phyloP scores from a whole-genome alignment of 2,888 invertebrate genomes.

The Stenodema calcarata region DNA sequence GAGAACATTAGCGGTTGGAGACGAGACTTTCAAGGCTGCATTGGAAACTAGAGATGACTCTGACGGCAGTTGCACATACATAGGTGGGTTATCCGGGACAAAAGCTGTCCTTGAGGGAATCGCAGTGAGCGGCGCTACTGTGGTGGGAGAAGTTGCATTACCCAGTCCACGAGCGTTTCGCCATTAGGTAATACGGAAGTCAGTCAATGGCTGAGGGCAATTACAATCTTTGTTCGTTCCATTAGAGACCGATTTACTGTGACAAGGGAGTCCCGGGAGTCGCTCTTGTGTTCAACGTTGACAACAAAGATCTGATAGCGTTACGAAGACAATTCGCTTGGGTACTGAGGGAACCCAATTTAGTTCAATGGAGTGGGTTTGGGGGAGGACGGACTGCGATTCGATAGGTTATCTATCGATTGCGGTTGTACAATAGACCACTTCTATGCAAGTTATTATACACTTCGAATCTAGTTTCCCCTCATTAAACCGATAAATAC shows the following conservation, averaged over 20 bases:
- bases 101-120: not conserved
- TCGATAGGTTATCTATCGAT: too few relatives aligned
- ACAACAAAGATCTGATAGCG: too few relatives aligned
- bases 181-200: slow-evolving; percentile 22
- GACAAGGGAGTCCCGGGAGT: not conserved
- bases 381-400: too few relatives aligned
- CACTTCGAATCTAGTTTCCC: too few relatives aligned
- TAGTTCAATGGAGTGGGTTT: too few relatives aligned
- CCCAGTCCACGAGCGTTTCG: not conserved
- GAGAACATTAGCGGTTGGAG: not conserved
- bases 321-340: too few relatives aligned
- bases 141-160: not conserved
- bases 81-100: not conserved
- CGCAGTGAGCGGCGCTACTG: not conserved
- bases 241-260: not conserved
- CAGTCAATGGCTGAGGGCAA: slow-evolving; percentile 15
- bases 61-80: not conserved
- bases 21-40: not conserved
- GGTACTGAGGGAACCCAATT: too few relatives aligned
- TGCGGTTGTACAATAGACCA: too few relatives aligned
- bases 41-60: not conserved
- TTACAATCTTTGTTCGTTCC: slow-evolving; percentile 6
- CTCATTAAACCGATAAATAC: too few relatives aligned
- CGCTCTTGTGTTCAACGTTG: too few relatives aligned
- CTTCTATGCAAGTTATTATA: too few relatives aligned